Evolutionary conservation across 2,113 vertebrate species (phyloP), one percentile per base, ranked within the genome.

Genomic region (Nyctereutes procyonoides): DNA sequence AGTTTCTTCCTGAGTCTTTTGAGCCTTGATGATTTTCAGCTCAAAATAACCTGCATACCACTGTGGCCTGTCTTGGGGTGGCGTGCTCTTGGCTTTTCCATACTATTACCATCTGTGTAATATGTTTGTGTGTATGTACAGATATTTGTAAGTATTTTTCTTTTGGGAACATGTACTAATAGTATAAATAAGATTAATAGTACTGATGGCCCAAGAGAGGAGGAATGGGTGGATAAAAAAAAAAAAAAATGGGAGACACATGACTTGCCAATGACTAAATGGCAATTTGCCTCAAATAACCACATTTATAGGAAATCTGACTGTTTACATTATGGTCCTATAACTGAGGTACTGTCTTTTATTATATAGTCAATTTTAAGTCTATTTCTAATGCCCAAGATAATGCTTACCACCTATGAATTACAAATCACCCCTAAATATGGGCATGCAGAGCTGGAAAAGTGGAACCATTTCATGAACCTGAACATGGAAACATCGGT

Each of bases 341-440:
- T 76, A 82, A 85, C 16, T 1, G 58, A 93, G 26, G 5, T 56
- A 96, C 63, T 95, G 26, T 89, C 71, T 92, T 96, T 77, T 58
- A 96, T 60, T 88, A 48, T 73, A 63, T 35, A 90, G 43, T 87
- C 28, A 53, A 87, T 83, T 96, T 95, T 67, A 65, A 85, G 2
- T 55, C 35, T 83, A 69, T 22, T 85, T 62, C n/a, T 58, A 83
- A 95, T 48, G 30, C 38, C 24, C 43, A 32, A 38, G 22, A 35
- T 65, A 56, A 90, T 32, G 76, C 22, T 53, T 84, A 81, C 8
- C 19, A 79, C 14, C 12, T 38, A 81, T 35, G 19, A 28, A 9
- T 60, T 83, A 84, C 4, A 90, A 79, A 80, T 90, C 15, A 20
- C 22, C 83, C 22, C 58, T 76, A 65, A 80, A 85, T 81, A 55